A percentile compares a stretch with the other conserved stretches of the same genome.
Evolutionary conservation across 1,140 invertebrate species (phyloP).

Genomic region (Neoseiulus cucumeris): DNA sequence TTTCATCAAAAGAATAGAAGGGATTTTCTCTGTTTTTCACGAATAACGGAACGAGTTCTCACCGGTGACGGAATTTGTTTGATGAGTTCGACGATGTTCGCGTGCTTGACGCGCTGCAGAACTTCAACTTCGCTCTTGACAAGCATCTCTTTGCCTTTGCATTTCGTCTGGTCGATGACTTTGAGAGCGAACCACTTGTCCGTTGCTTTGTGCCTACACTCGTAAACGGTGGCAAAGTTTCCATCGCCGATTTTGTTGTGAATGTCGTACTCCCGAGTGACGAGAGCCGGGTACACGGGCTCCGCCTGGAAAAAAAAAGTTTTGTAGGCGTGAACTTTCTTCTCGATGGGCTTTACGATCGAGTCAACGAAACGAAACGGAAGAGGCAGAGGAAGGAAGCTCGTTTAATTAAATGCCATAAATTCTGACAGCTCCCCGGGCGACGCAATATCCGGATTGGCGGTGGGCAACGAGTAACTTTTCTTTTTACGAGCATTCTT

Average conservation of each 20-base stretch:
- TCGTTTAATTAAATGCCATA: too few relatives aligned
- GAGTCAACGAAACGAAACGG: too few relatives aligned
- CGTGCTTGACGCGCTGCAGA: constrained; percentile 68
- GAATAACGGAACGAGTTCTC: background rate
- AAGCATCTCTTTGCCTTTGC: constrained; percentile 64
- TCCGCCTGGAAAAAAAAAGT: background rate
- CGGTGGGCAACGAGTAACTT: too few relatives aligned
- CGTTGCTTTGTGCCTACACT: constrained; percentile 45
- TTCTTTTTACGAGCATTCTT: too few relatives aligned
- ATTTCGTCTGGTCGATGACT: constrained; percentile 90
- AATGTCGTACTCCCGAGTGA: constrained; percentile 32
- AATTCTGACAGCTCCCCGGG: too few relatives aligned
- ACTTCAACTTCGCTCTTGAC: constrained; percentile 73
- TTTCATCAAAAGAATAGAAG: too few relatives aligned
- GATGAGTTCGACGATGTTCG: constrained; percentile 77
- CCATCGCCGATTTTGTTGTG: constrained; percentile 57
- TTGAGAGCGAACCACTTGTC: constrained; percentile 71
- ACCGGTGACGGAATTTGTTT: constrained; percentile 36
- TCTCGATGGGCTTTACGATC: too few relatives aligned
- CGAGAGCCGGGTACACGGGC: constrained; percentile 5
- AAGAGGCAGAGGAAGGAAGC: too few relatives aligned
- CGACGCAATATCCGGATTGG: too few relatives aligned
- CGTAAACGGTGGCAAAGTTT: constrained; percentile 75
- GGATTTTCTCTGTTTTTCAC: too few relatives aligned
- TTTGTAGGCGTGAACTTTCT: too few relatives aligned